phyloP scores from a whole-genome alignment of 2,113 vertebrate genomes.

The Hyperopisus bebe region DNA sequence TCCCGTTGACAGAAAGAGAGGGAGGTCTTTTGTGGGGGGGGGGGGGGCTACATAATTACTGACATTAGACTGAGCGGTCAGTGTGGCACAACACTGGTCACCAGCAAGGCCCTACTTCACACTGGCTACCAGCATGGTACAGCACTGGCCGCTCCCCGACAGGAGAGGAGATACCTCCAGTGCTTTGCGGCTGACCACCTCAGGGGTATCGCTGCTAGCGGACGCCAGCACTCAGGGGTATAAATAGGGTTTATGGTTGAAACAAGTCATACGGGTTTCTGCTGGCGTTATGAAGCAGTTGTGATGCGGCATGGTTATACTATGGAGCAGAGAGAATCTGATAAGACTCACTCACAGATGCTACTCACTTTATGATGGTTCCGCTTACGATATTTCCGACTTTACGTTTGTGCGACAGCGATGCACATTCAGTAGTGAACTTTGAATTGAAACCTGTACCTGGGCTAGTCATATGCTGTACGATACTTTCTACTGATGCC shows the following conservation, averaged over 20 bases:
- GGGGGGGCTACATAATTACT: background rate
- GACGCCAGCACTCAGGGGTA: background rate
- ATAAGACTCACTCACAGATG: background rate
- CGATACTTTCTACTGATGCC: background rate
- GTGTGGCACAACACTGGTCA: constrained; percentile 41
- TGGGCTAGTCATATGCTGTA: background rate
- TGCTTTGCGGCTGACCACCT: background rate
- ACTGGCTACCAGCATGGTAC: constrained; percentile 48
- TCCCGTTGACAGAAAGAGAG: background rate
- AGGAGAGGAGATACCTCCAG: background rate
- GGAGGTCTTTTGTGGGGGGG: background rate
- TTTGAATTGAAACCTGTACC: background rate
- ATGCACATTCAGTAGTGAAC: background rate
- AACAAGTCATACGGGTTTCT: background rate
- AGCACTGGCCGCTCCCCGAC: constrained; percentile 33
- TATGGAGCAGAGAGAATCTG: background rate
- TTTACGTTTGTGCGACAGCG: background rate
- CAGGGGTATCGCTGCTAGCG: background rate
- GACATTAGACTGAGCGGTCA: constrained; percentile 36
- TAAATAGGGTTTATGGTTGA: background rate
- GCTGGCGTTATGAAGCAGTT: background rate
- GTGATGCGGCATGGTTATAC: background rate
- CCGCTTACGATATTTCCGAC: background rate
- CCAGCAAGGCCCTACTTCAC: constrained; percentile 34
- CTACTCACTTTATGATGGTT: background rate